Conservation (phyloP, 2,113 vertebrate species). For the Gulo gulo region DNA sequence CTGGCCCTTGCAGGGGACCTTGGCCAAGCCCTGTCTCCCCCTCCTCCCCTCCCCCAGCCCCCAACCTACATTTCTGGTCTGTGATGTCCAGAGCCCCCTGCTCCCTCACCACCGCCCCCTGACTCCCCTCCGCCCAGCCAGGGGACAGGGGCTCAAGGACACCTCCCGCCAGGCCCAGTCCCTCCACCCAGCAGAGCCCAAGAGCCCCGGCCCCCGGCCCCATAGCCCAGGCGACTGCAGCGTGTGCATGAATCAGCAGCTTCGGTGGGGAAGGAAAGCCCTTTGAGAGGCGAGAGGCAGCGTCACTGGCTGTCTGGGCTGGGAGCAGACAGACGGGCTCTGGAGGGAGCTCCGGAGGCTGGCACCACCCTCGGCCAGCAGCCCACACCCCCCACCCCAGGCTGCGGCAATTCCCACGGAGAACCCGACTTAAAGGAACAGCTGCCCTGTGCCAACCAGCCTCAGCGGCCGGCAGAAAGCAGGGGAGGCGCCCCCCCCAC, state of each 20-base stretch:
- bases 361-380: not conserved
- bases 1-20: not conserved
- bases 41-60: too few relatives aligned
- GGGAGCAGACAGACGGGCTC: not conserved
- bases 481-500: not conserved
- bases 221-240: accelerated
- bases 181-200: not conserved
- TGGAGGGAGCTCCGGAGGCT: not conserved
- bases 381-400: not conserved
- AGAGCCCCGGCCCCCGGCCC: not conserved
- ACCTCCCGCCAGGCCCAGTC: not conserved
- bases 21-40: not conserved
- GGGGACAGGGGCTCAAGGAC: not conserved
- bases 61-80: not conserved
- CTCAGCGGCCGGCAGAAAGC: not conserved
- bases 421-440: slow-evolving; percentile 62
- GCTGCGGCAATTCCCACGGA: slow-evolving; percentile 8
- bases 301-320: not conserved
- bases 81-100: not conserved
- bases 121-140: not conserved
- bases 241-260: slow-evolving; percentile 42
- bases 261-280: not conserved
- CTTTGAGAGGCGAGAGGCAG: not conserved
- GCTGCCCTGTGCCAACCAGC: not conserved
- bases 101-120: not conserved